Evolutionary conservation across 2,888 invertebrate genomes (phyloP).

Genomic region (Helleia helle): DNA sequence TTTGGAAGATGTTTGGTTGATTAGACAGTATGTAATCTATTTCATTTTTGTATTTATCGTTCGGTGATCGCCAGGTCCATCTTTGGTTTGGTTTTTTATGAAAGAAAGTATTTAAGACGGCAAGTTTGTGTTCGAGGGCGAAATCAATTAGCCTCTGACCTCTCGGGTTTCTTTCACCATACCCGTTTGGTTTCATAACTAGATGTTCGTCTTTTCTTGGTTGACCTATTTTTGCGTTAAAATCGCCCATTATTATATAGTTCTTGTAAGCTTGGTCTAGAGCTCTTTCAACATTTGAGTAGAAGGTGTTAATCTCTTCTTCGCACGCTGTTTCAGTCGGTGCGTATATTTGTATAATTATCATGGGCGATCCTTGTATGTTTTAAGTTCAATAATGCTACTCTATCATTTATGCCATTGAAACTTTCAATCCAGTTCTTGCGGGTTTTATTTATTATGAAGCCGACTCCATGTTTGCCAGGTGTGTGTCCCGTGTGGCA

Average conservation of each 20-base stretch:
- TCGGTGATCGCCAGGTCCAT: background rate
- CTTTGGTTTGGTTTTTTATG: background rate
- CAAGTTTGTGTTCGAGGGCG: background rate
- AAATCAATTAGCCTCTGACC: background rate
- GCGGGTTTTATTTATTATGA: slow-evolving; percentile 21
- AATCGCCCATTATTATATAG: slow-evolving; percentile 19
- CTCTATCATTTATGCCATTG: slow-evolving; percentile 22
- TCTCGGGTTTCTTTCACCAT: background rate
- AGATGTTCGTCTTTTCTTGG: background rate
- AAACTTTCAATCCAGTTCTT: slow-evolving; percentile 23
- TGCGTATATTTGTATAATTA: slow-evolving; percentile 22
- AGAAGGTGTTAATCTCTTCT: slow-evolving; percentile 18
- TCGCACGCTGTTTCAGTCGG: slow-evolving; percentile 19
- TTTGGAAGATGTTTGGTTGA: background rate
- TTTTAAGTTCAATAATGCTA: slow-evolving; percentile 20
- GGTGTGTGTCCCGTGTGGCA: slow-evolving; percentile 13
- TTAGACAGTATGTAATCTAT: background rate
- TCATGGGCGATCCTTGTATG: slow-evolving; percentile 4
- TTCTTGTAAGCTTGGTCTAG: slow-evolving; percentile 12
- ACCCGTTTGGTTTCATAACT: background rate
- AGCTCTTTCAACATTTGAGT: slow-evolving; percentile 13
- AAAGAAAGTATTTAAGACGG: background rate
- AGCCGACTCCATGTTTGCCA: slow-evolving; percentile 21
- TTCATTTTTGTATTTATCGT: background rate
- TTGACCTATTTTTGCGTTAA: background rate